phyloP scores from a whole-genome alignment of 2,797 vertebrate species.

The Onychomys arenicola region DNA sequence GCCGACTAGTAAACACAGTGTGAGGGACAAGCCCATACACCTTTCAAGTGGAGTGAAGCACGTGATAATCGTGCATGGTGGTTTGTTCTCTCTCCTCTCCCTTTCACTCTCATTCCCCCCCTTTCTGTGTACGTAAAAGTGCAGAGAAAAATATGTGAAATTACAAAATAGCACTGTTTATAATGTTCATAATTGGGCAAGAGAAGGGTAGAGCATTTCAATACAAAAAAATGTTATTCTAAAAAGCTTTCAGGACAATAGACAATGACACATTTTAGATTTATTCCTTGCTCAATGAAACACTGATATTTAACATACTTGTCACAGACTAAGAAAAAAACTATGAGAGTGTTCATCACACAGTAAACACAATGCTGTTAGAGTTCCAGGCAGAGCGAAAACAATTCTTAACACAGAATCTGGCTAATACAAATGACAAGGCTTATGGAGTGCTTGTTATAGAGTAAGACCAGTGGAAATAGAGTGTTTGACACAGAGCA shows the following conservation, averaged over 20 bases:
- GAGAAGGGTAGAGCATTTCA: not conserved
- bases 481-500: not conserved
- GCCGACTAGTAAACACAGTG: not conserved
- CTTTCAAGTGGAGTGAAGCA: not conserved
- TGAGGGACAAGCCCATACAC: not conserved
- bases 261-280: not conserved
- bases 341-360: not conserved
- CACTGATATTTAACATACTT: not conserved
- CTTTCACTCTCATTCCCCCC: rapidly evolving
- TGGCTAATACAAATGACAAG: not conserved
- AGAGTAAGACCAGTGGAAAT: not conserved
- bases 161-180: not conserved
- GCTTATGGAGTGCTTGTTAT: not conserved
- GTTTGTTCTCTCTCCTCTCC: not conserved
- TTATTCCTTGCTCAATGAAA: not conserved
- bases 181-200: not conserved
- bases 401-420: not conserved
- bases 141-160: not conserved
- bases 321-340: not conserved
- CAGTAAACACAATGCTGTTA: not conserved
- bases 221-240: not conserved
- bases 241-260: not conserved
- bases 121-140: not conserved
- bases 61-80: too few species aligned
- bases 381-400: not conserved